Conservation (phyloP, 2,113 vertebrate species). For the Hyperopisus bebe region DNA sequence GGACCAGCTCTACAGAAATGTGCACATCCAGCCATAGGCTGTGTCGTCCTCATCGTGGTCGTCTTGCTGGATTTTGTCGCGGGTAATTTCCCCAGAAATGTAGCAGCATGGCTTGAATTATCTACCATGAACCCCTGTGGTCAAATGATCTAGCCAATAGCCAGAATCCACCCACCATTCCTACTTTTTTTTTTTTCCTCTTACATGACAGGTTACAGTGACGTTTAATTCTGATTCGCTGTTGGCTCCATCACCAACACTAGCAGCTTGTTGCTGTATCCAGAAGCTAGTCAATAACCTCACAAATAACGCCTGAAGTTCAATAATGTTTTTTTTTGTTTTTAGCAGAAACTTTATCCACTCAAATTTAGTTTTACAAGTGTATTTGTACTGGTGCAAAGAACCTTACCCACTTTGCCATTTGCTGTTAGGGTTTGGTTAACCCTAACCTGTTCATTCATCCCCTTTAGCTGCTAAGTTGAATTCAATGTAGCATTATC, state of each 20-base stretch:
- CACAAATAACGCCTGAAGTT: background rate
- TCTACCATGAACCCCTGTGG: background rate
- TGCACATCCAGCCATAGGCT: constrained; percentile 41
- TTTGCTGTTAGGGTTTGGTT: background rate
- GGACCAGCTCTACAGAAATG: constrained; percentile 36
- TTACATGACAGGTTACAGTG: background rate
- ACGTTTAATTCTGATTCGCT: background rate
- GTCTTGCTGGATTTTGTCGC: constrained; percentile 38
- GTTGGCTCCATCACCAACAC: background rate
- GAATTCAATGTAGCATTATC: background rate
- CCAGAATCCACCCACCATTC: background rate
- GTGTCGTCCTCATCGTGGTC: constrained; percentile 47
- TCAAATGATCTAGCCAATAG: background rate
- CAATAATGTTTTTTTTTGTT: background rate
- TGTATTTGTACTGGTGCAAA: background rate
- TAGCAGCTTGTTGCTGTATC: background rate
- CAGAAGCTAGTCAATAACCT: background rate
- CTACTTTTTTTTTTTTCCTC: background rate
- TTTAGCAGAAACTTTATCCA: background rate
- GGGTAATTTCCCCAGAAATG: constrained; percentile 40
- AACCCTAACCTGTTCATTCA: background rate
- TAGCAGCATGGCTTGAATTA: background rate
- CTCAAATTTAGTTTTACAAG: background rate
- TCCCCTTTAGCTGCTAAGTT: background rate
- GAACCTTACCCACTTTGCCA: background rate